Conservation (phyloP, 2,113 vertebrate genomes). For the Melanocharis versteri region DNA sequence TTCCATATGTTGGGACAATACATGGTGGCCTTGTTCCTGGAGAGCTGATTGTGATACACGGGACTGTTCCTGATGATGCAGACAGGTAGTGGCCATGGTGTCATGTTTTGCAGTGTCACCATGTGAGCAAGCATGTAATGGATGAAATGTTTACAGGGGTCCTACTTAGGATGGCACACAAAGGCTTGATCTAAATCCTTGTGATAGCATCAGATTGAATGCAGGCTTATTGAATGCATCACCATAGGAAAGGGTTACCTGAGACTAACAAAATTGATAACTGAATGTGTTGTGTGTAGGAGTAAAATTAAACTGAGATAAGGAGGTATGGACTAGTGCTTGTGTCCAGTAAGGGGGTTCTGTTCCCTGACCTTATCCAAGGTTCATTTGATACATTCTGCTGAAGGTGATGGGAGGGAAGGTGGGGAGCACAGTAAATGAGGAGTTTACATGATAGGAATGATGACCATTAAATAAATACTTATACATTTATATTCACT, state of each 20-base stretch:
- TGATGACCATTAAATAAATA: background rate
- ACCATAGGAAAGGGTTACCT: background rate
- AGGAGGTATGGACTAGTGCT: background rate
- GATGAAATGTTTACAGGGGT: background rate
- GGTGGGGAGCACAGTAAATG: background rate
- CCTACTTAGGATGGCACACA: background rate
- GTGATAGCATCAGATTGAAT: background rate
- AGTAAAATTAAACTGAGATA: background rate
- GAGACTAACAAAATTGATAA: background rate
- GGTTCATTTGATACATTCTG: background rate
- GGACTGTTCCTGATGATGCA: constrained; percentile 73
- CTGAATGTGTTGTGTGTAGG: background rate
- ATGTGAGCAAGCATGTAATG: background rate
- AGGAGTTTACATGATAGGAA: background rate
- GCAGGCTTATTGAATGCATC: too few relatives aligned
- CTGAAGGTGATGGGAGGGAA: background rate
- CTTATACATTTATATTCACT: background rate
- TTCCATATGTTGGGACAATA: constrained; percentile 85
- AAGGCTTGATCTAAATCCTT: background rate
- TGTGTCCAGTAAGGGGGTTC: background rate
- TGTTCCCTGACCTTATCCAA: background rate
- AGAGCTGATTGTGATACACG: constrained; percentile 83
- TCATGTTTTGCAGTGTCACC: background rate
- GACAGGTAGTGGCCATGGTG: constrained; percentile 78
- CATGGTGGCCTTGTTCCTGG: constrained; percentile 81